phyloP scores from a whole-genome alignment of 2,797 vertebrate genomes.

The Carduelis carduelis region DNA sequence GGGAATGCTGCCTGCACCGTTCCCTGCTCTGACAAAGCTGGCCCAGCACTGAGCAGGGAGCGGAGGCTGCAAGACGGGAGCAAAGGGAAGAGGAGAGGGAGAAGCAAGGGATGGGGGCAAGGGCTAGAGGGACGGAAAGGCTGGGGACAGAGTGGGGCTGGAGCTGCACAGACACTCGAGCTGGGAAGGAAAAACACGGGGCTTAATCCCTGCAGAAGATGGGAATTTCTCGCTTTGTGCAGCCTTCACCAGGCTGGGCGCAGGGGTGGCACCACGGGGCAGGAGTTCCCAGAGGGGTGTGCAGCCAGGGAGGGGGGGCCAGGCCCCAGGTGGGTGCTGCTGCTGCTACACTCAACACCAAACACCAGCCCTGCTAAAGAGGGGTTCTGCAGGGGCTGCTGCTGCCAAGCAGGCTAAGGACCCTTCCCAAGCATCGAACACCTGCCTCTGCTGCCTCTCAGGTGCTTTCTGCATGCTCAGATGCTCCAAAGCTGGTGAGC shows the following conservation, averaged over 20 bases:
- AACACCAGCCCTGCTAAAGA: background rate
- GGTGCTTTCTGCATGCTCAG: background rate
- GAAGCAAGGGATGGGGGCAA: background rate
- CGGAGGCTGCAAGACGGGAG: background rate
- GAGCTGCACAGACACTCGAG: background rate
- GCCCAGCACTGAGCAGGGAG: accelerated
- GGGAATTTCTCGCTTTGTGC: background rate
- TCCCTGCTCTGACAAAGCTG: background rate
- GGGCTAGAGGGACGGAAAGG: background rate
- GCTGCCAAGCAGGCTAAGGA: background rate
- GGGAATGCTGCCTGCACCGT: background rate
- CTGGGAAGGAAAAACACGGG: background rate
- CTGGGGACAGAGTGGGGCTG: background rate
- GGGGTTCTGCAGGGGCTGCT: background rate
- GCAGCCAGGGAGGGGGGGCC: too few relatives aligned
- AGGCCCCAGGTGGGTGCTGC: background rate
- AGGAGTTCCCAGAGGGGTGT: too few relatives aligned
- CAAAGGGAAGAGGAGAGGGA: background rate
- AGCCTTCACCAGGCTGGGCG: background rate
- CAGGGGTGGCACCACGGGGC: accelerated
- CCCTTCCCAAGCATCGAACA: background rate
- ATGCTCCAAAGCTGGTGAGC: background rate
- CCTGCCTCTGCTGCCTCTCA: background rate
- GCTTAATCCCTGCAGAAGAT: background rate
- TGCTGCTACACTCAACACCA: background rate